These are phyloP conservation scores for Sycobia sp. DNA, from an alignment of 1,140 invertebrate species.

Conservation along the genomic window DNA sequence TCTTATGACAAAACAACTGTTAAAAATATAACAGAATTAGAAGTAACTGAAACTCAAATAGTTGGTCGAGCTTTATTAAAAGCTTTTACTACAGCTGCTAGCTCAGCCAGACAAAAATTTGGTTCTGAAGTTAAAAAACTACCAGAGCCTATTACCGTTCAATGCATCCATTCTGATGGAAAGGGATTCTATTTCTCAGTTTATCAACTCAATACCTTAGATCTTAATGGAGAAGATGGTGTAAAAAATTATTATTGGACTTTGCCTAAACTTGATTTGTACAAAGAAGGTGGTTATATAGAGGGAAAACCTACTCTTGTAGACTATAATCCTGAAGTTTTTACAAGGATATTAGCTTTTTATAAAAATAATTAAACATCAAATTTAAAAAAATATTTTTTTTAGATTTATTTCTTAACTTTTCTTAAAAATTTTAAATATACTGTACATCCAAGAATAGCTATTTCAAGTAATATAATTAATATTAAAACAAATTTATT, in stretches of 20 bases:
- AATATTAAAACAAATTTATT: constrained; percentile 73
- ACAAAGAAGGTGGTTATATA: constrained; percentile 68
- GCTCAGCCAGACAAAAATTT: constrained; percentile 73
- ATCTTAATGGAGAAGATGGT: constrained; percentile 67
- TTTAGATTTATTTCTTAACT: constrained; percentile 32
- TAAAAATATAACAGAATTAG: constrained; percentile 70
- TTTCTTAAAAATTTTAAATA: constrained; percentile 66
- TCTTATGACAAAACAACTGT: constrained; percentile 69
- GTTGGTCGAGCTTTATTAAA: constrained; percentile 72
- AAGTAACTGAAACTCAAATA: constrained; percentile 70
- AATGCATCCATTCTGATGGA: constrained; percentile 80
- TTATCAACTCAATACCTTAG: constrained; percentile 84
- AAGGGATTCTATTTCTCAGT: constrained; percentile 78
- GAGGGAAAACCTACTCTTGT: constrained; percentile 69
- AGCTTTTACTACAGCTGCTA: constrained; percentile 71
- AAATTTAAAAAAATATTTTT: constrained; percentile 12
- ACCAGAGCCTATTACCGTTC: constrained; percentile 79
- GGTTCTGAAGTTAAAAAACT: constrained; percentile 71
- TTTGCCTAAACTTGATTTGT: constrained; percentile 70
- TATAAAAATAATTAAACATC: constrained; percentile 67
- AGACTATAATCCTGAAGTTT: constrained; percentile 78
- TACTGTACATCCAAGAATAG: constrained; percentile 65
- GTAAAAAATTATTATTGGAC: constrained; percentile 82
- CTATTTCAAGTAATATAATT: constrained; percentile 70
- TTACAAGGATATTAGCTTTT: constrained; percentile 77